phyloP scores from a whole-genome alignment of 2,113 vertebrate genomes.

The Acanthisitta chloris region DNA sequence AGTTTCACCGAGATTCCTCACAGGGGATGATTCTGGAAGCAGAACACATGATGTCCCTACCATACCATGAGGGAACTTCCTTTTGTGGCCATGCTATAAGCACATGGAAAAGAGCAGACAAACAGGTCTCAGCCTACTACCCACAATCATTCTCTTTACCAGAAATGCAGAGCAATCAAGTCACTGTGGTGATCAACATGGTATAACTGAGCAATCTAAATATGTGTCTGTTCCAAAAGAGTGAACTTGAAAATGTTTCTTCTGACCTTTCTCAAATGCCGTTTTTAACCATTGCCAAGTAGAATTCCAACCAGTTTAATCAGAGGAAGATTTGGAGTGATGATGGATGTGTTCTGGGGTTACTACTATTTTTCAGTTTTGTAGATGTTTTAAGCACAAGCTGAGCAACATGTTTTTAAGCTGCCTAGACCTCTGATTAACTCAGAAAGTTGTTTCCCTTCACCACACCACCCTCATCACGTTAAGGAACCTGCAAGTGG shows the following conservation, averaged over 20 bases:
- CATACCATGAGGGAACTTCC: background rate
- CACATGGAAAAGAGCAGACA: background rate
- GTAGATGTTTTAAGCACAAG: background rate
- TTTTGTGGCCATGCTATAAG: rapidly evolving
- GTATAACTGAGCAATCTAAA: background rate
- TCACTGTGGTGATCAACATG: background rate
- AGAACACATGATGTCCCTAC: background rate
- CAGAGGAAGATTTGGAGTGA: background rate
- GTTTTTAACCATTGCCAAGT: slow-evolving; percentile 3
- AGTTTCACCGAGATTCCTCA: background rate
- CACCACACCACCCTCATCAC: background rate
- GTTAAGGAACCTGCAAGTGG: background rate
- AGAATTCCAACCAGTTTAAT: slow-evolving; percentile 44
- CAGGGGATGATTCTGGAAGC: background rate
- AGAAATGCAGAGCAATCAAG: background rate
- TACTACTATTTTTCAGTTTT: background rate
- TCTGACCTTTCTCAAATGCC: slow-evolving; percentile 70
- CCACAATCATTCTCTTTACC: background rate
- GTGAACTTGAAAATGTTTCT: slow-evolving; percentile 53
- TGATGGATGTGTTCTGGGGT: background rate
- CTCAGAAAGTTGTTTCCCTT: background rate
- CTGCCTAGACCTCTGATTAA: background rate
- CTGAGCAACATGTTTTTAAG: background rate
- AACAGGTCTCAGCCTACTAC: background rate
- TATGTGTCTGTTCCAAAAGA: slow-evolving; percentile 20